Conservation (phyloP, 2,797 vertebrate species). For the Bothrops alternatus region DNA sequence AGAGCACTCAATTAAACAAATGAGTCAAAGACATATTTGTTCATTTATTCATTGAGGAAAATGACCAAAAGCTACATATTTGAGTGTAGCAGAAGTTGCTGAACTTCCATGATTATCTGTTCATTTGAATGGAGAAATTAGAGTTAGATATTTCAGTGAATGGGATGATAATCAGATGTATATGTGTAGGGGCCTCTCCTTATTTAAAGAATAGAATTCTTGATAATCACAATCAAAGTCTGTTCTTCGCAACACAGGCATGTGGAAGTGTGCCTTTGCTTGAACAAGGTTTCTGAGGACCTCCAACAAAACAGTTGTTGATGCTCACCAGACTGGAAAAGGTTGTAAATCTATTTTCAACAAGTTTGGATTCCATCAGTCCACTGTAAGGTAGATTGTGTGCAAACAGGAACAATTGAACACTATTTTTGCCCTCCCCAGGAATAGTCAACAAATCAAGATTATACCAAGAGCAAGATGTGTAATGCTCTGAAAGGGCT, state of each 20-base stretch:
- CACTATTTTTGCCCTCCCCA: not conserved
- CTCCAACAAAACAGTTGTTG: not conserved
- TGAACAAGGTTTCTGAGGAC: not conserved
- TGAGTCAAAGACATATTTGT: not conserved
- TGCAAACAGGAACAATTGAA: not conserved
- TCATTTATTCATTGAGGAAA: not conserved
- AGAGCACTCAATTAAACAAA: not conserved
- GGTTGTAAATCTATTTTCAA: not conserved
- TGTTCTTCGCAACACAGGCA: not conserved
- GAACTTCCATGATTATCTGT: not conserved
- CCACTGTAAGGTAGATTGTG: not conserved
- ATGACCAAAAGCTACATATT: not conserved
- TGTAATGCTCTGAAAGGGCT: not conserved
- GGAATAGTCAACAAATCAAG: not conserved
- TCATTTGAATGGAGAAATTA: not conserved
- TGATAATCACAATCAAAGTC: not conserved
- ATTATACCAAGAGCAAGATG: not conserved
- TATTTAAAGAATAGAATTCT: not conserved
- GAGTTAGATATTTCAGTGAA: not conserved
- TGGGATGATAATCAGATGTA: not conserved
- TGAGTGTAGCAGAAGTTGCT: not conserved
- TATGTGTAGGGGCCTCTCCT: not conserved
- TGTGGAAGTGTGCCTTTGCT: not conserved
- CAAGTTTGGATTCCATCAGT: not conserved
- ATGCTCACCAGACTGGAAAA: not conserved